These are phyloP conservation scores for Sinodicranocentrus sp. DNA, from an alignment of 2,888 invertebrate species.

Conservation along the genomic window DNA sequence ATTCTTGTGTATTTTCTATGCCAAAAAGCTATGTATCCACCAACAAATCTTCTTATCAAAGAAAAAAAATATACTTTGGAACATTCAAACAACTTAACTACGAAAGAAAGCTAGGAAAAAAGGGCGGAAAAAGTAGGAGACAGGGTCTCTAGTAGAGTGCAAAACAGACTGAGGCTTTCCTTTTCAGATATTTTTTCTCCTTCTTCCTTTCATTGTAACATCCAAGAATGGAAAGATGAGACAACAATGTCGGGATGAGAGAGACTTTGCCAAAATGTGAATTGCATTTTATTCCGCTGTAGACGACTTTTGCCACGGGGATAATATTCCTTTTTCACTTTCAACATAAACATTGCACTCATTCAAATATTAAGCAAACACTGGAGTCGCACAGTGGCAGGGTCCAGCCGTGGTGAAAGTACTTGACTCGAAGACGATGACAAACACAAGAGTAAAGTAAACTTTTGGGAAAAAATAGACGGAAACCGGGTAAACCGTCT, in stretches of 20 bases:
- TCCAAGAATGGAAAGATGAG: neutral
- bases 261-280: conserved; percentile 40
- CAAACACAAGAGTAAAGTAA: conserved; percentile 47
- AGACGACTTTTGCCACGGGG: neutral
- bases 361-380: neutral
- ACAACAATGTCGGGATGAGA: conserved; percentile 14
- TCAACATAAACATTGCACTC: neutral
- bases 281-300: conserved; percentile 15
- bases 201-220: too few relatives aligned
- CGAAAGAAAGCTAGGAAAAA: too few relatives aligned
- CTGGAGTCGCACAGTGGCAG: neutral
- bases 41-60: too few relatives aligned
- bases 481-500: conserved; percentile 7
- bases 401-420: neutral
- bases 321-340: neutral
- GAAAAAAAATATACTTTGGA: too few relatives aligned
- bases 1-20: too few relatives aligned
- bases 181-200: too few relatives aligned
- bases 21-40: too few relatives aligned
- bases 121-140: too few relatives aligned
- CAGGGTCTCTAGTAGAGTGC: too few relatives aligned
- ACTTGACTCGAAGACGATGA: conserved; percentile 51
- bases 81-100: too few relatives aligned
- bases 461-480: conserved; percentile 27
- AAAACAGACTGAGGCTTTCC: too few relatives aligned